Evolutionary conservation across 2,797 vertebrate genomes (phyloP), one percentile per base, ranked within the genome.

Genomic region (Protosalanx chinensis): DNA sequence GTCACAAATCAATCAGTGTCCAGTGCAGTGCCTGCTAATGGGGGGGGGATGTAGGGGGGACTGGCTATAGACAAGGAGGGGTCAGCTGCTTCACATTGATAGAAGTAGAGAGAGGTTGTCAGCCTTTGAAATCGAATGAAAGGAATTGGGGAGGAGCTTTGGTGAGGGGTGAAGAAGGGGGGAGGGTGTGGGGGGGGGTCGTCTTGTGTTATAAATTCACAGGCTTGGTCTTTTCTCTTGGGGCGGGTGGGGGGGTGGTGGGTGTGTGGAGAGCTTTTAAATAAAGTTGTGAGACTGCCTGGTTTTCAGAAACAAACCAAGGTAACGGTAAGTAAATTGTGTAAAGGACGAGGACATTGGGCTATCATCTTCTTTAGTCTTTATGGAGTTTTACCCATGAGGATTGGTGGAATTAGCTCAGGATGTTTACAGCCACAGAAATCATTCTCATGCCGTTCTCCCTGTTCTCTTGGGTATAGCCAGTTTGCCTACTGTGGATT

Each of bases 161-260:
- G 41, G 41, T 77, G 3, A 85, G 90, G 88, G 88, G 87, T 85
- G 87, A 87, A 46, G 23, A 6, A 23, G 46, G 12, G 23, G 23
- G 23, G 15, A 23, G 46, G 12, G n/a, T n/a, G n/a, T n/a, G n/a
- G 41, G 82, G 64, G 75, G 67, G 73, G 85, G 84, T 88, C 81
- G 82, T 81, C 72, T 72, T 84, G 84, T 88, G 84, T 88, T 87
- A 86, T 88, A 90, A 82, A 90, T 90, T 87, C 81, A 81, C 76
- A 62, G 82, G 72, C 85, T 83, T 77, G 63, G 88, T 85, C 82
- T 76, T 80, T 83, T 82, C 23, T 27, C 23, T 27, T 27, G 23
- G 23, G 23, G 41, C 81, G 64, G 75, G 67, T 73, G 85, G 23
- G 41, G 82, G 64, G 75, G 67, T 73, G 85, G 84, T 88, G 81